Evolutionary conservation across 64 coral and sea anemone genomes (phyloP).

Genomic region (Catalaphyllia jardinei): DNA sequence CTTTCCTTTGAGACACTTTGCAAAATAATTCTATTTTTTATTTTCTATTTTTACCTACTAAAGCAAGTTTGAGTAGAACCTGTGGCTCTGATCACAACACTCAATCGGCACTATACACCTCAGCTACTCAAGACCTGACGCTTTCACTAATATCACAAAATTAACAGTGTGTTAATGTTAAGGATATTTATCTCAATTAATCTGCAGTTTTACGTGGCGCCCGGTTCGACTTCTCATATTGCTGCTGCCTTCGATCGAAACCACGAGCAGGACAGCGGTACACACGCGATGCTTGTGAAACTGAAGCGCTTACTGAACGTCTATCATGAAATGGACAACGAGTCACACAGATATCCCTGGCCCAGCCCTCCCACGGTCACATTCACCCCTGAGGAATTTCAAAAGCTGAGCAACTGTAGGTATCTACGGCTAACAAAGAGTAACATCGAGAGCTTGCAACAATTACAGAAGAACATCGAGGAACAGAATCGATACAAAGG

Average conservation of each 20-base stretch:
- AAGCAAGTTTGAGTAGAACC: no score
- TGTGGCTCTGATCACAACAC: no score
- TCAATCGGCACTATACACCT: no score
- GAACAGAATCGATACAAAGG: background rate
- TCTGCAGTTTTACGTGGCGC: constrained; percentile 1
- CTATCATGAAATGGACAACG: constrained; percentile 78
- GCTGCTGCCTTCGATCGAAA: constrained; percentile 69
- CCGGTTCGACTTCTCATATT: constrained; percentile 52
- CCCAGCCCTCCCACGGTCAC: constrained; percentile 57
- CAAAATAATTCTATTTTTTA: no score
- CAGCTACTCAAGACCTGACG: background rate
- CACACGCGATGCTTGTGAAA: constrained; percentile 70
- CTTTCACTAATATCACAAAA: background rate
- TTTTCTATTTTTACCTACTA: no score
- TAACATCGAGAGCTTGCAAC: constrained; percentile 16
- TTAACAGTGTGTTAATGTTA: background rate
- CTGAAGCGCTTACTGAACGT: constrained; percentile 66
- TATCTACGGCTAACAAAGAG: constrained; percentile 36
- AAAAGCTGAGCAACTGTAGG: constrained; percentile 75
- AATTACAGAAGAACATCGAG: background rate
- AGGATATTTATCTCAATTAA: background rate
- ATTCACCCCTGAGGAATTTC: constrained; percentile 75
- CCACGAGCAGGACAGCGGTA: constrained; percentile 71
- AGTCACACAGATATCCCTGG: constrained; percentile 75
- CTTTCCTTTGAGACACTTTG: no score